Base-by-base conservation (phyloP, 2,113 vertebrate species). In the Synodontis membranacea region DNA sequence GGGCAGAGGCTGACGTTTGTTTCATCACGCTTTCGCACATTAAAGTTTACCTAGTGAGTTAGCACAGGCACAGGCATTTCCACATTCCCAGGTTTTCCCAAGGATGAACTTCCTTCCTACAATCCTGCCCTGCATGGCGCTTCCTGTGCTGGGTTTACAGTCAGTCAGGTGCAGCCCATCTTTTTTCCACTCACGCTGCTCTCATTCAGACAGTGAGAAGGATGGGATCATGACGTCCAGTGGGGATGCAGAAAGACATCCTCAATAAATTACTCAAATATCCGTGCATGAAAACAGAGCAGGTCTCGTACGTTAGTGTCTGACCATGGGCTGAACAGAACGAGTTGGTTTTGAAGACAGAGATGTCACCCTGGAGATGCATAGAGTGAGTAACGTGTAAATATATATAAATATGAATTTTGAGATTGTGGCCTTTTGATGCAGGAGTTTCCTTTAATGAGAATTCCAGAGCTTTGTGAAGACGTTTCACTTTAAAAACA, bases 391-490 rank as follows among this genome's bases (percentile, higher is more conserved):
- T 10, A 31, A 75, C 31, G 42, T 64, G 2, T 3, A 15, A n/a
- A 76, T 4, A 39, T n/a, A n/a, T n/a, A n/a, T n/a, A n/a, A n/a
- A n/a, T n/a, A n/a, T n/a, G n/a, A 72, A 39, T 2, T 9, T 19
- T 21, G 7, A 28, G 11, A 44, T 58, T 74, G 2, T 62, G 56
- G 44, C 31, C 0, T 66, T 84, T 74, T 84, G 34, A 84, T 34
- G 62, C 37, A 46, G 48, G 68, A 72, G 68, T 42, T 66, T 74
- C 64, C 79, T 82, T 31, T 82, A 72, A 87, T 74, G 83, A 87
- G 86, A 87, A 82, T 66, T 79, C 54, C 88, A 89, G 75, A 80
- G 85, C 1, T 48, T 80, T 84, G 23, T 10, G 25, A 48, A 52
- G 31, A n/a, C 52, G 23, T 68, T 66, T 74, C 25, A 44, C 17